phyloP scores from a whole-genome alignment of 92 coral and sea anemone species.

The Siderastrea siderea region DNA sequence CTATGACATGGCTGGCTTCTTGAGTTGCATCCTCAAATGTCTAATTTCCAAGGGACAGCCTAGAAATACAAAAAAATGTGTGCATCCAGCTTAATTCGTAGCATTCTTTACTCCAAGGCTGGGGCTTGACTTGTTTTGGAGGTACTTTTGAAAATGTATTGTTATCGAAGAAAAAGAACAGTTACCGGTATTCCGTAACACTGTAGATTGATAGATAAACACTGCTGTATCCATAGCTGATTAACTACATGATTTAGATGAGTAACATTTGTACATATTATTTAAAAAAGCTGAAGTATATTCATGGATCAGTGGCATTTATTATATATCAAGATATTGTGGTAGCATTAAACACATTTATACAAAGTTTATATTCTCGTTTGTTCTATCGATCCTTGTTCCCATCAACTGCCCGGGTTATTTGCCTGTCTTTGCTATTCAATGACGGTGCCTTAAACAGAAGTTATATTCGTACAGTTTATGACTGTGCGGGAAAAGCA shows the following conservation, averaged over 20 bases:
- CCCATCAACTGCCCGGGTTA: too few species aligned
- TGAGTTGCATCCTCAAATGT: too few species aligned
- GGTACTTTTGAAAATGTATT: neutral
- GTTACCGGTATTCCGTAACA: neutral
- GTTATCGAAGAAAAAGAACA: too few species aligned
- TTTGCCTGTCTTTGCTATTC: too few species aligned
- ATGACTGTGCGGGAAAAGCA: too few species aligned
- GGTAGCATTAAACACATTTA: constrained; percentile 43
- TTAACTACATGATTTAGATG: constrained; percentile 7
- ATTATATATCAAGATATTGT: constrained; percentile 13
- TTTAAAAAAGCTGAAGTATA: constrained; percentile 32
- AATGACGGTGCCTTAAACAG: too few species aligned
- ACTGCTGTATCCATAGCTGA: constrained; percentile 10
- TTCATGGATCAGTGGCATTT: constrained; percentile 27
- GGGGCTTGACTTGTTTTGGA: neutral
- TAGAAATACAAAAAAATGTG: neutral
- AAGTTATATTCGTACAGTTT: too few species aligned
- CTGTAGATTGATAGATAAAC: neutral
- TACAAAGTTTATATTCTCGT: neutral
- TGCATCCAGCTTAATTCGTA: neutral
- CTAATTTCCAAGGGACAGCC: neutral
- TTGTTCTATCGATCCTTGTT: neutral
- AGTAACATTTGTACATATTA: constrained; percentile 38
- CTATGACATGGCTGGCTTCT: too few species aligned
- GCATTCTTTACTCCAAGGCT: neutral